Base-by-base conservation (phyloP, 2,888 invertebrate genomes). In the Ditylenchus weischeri region DNA sequence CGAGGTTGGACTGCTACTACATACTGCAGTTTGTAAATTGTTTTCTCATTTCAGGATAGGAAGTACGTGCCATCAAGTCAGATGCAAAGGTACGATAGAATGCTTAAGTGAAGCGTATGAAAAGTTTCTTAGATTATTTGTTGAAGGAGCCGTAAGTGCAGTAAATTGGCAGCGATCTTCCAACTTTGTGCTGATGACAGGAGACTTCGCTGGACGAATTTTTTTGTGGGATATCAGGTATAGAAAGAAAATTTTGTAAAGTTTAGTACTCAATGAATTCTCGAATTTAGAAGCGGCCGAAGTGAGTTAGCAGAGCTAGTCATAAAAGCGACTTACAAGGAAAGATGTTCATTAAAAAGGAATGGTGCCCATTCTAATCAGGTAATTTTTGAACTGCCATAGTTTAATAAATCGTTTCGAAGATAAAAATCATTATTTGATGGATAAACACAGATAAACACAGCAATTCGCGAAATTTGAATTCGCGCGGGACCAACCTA, bases 171-270 rank as follows among this genome's bases (percentile, higher is more conserved):
- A 35, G 38, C 60, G 36, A 13, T 11, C 18, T 3, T 57, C 67
- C 7, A 48, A 68, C 13, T 68, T 63, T 59, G 36, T 65, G 11
- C 38, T 68, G 36, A 29, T 47, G 13, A 65, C 68, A 23, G 68
- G 68, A 10, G 58, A 58, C 49, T 49, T 59, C 21, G 18, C 36
- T 18, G 68, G 68, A 35, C 18, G 62, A 43, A 59, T 68, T 47
- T 38, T 43, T 0, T 58, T 66, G n/a, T 68, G 68, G 68, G 68
- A 68, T 29, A 43, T 68, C 35, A 64, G 68, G 68, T 68, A 19
- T 1, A 19, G 5, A 29, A 29, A 5, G 29, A 29, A 29, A 5
- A 29, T 5, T 29, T 5, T 29, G 35, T 59, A 6, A 36, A 11
- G 23, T 7, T 38, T 29, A 54, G 8, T 15, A 3, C 13, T 15